A percentile compares a stretch with the other conserved stretches of the same genome.
These are phyloP conservation scores for Drymonia ruficornis DNA, from an alignment of 2,888 invertebrate genomes.

Conservation along the genomic window DNA sequence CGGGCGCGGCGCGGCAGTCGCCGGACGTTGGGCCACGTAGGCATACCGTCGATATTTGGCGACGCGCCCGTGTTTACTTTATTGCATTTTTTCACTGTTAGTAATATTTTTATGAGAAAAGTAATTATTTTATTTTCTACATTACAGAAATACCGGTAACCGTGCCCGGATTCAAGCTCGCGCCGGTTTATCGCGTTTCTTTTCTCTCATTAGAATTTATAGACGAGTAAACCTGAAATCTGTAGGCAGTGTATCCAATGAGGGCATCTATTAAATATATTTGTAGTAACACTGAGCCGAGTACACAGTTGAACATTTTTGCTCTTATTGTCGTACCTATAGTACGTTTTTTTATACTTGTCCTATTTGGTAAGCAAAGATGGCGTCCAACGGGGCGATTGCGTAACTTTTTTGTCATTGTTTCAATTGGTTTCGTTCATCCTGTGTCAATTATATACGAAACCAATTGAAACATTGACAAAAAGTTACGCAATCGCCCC, in stretches of 20 bases:
- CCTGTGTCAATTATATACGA: too few relatives aligned
- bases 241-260: too few relatives aligned
- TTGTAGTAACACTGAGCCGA: too few relatives aligned
- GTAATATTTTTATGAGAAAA: constrained; percentile 53
- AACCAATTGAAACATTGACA: too few relatives aligned
- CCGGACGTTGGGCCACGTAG: constrained; percentile 58
- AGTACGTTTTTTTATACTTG: too few relatives aligned
- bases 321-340: neutral
- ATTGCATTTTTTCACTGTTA: constrained; percentile 62
- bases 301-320: too few relatives aligned
- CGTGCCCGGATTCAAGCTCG: constrained; percentile 25
- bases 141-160: constrained; percentile 39
- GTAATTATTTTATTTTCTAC: constrained; percentile 50
- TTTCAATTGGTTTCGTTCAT: too few relatives aligned
- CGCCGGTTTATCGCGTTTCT: constrained; percentile 13
- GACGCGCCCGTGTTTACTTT: constrained; percentile 62
- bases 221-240: neutral
- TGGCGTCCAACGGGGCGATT: too few relatives aligned
- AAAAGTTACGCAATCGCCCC: too few relatives aligned
- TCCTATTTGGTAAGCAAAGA: too few relatives aligned
- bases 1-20: constrained; percentile 15
- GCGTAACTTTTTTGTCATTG: too few relatives aligned
- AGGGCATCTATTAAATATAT: too few relatives aligned
- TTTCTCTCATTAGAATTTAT: neutral
- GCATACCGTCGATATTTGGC: constrained; percentile 73